Evolutionary conservation across 2,113 vertebrate genomes (phyloP), one percentile per base, ranked within the genome.

Genomic region (Hassar affinis): DNA sequence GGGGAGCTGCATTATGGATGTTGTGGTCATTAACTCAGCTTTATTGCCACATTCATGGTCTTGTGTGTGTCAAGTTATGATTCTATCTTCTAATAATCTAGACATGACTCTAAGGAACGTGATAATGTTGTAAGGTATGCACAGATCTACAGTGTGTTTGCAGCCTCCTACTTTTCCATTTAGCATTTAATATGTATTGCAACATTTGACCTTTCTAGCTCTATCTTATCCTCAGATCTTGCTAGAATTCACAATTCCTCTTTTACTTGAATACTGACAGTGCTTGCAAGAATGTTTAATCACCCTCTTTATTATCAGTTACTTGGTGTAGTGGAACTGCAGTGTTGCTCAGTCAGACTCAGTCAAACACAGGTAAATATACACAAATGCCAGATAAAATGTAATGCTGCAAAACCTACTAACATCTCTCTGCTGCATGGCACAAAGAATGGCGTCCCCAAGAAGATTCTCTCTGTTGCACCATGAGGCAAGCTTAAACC

Each of bases 351-450:
- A 51, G 66, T 76, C 72, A 82, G n/a, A n/a, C 57, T 20, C 38
- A 25, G 61, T 47, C 38, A 49, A 45, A 71, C 81, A 71, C 81
- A 80, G 69, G 47, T 77, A 77, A 84, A 64, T 27, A 56, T 33
- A 78, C 79, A 84, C 56, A 77, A 0, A 77, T 79, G 74, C 66
- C 3, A 22, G 11, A 79, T 80, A n/a, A 83, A 83, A 85, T 71
- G 38, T 80, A 79, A 74, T 85, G 54, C 72, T n/a, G 66, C 18
- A 86, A 86, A 83, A 47, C 66, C 77, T n/a, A 49, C 38, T 42
- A 42, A 42, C 2, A 22, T 47, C 82, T 64, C 81, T 80, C 61
- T 78, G 75, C 35, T 59, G 77, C 45, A 33, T 52, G n/a, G 75
- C 54, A 71, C 42, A 35, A 57, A 22, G 59, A 42, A 61, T 77